phyloP scores from a whole-genome alignment of 2,888 invertebrate species.

The Hyppa rectilinea region DNA sequence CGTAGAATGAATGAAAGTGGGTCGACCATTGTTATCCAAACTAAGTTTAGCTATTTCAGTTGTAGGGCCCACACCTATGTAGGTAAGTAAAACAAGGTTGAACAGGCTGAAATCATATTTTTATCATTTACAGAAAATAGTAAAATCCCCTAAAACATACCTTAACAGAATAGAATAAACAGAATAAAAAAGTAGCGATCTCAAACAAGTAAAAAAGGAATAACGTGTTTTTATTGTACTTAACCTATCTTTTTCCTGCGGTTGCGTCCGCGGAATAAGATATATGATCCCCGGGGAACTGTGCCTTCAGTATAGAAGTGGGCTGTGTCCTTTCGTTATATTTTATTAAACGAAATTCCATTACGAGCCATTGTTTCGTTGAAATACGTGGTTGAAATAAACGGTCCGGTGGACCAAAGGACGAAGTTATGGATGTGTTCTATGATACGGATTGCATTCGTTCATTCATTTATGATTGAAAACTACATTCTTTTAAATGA shows the following conservation, averaged over 20 bases:
- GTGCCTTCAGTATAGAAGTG: conserved; percentile 21
- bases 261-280: conserved; percentile 49
- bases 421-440: conserved; percentile 2
- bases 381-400: conserved; percentile 42
- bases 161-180: too few relatives aligned
- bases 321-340: conserved; percentile 38
- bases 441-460: conserved; percentile 7
- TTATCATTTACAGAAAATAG: neutral
- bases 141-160: too few relatives aligned
- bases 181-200: conserved; percentile 26
- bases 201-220: conserved; percentile 25
- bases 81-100: conserved; percentile 18
- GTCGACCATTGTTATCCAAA: conserved; percentile 65
- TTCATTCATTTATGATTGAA: too few relatives aligned
- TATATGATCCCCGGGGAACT: conserved; percentile 52
- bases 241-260: conserved; percentile 39
- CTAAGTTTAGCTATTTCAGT: conserved; percentile 61
- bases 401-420: neutral
- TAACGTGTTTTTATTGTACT: conserved; percentile 45
- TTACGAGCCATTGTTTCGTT: conserved; percentile 44
- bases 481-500: neutral
- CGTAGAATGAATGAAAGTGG: conserved; percentile 60
- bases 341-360: conserved; percentile 50
- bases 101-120: conserved; percentile 5
- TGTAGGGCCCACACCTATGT: conserved; percentile 32